Evolutionary conservation across 2,797 vertebrate species (phyloP).

Genomic region (Carduelis carduelis): DNA sequence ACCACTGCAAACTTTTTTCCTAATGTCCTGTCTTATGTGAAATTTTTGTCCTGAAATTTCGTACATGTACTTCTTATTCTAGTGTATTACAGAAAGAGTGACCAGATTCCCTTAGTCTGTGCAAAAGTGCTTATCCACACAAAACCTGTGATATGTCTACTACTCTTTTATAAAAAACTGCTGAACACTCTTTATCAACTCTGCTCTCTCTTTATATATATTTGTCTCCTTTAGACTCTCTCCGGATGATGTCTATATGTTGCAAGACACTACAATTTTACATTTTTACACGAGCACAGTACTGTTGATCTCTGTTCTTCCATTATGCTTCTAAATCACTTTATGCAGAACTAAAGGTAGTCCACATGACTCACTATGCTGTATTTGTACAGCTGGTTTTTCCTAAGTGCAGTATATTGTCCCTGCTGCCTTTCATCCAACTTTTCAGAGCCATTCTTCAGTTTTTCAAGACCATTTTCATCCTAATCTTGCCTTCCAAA

Average conservation of each 20-base stretch:
- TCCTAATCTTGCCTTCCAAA: background rate
- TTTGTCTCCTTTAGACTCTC: background rate
- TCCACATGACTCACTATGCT: background rate
- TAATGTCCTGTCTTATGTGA: background rate
- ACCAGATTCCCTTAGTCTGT: background rate
- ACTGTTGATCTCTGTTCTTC: background rate
- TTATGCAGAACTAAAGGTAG: background rate
- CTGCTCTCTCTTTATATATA: background rate
- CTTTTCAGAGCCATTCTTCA: background rate
- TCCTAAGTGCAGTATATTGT: background rate
- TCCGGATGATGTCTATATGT: background rate
- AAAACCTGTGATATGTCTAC: background rate
- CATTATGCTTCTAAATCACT: background rate
- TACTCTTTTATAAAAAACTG: background rate
- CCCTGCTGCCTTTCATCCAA: background rate
- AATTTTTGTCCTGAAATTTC: background rate
- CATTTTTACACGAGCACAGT: background rate
- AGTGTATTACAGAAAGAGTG: background rate
- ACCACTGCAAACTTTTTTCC: background rate
- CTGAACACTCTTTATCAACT: background rate
- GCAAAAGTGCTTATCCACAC: background rate
- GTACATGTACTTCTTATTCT: background rate
- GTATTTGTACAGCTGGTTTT: background rate
- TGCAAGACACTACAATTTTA: background rate
- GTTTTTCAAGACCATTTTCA: background rate